Evolutionary conservation across 2,888 invertebrate genomes (phyloP).

Genomic region (Synanthedon myopaeformis): DNA sequence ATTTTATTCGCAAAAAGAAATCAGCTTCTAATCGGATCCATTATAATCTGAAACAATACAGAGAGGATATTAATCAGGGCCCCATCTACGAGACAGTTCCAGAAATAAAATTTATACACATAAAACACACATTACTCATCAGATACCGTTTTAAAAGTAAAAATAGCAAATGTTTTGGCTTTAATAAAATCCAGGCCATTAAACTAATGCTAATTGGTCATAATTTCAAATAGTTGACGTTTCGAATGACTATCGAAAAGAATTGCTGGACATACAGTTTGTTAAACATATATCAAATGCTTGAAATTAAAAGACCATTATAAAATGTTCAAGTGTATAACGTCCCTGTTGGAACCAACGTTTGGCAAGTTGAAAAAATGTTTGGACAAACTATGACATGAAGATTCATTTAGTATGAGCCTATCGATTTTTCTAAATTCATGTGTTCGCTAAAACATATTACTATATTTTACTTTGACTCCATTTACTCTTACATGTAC

Average conservation of each 20-base stretch:
- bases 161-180: constrained; percentile 6
- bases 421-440: too few relatives aligned
- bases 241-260: constrained; percentile 6
- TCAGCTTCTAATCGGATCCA: constrained; percentile 58
- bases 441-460: too few relatives aligned
- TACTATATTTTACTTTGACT: too few relatives aligned
- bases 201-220: constrained; percentile 12
- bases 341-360: constrained; percentile 1
- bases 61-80: not conserved
- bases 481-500: too few relatives aligned
- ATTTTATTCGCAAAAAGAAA: constrained; percentile 38
- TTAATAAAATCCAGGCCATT: constrained; percentile 8
- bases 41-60: constrained; percentile 58
- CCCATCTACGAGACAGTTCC: not conserved
- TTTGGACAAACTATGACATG: too few relatives aligned
- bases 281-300: constrained; percentile 1
- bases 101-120: not conserved
- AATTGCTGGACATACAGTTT: constrained; percentile 1
- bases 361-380: too few relatives aligned
- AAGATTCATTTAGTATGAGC: too few relatives aligned
- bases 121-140: not conserved
- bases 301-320: constrained; percentile 2
- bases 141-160: not conserved
- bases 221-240: constrained; percentile 11
- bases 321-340: too few relatives aligned